A percentile compares a stretch with the other conserved stretches of the same genome.
These are phyloP conservation scores for Lordiphosa clarofinis DNA, from an alignment of 1,140 invertebrate species.

Conservation along the genomic window DNA sequence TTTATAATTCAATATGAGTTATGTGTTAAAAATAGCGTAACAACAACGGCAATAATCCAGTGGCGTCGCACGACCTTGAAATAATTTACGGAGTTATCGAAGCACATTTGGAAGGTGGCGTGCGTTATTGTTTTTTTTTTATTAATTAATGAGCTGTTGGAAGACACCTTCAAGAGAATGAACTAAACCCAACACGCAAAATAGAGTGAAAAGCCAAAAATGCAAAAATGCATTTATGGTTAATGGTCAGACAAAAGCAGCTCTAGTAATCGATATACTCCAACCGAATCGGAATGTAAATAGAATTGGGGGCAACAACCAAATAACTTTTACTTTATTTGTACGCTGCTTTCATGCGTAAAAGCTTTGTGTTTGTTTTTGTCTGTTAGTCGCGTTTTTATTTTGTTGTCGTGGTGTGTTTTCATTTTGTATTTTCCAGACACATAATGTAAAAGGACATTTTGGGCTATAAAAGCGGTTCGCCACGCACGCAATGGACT, in stretches of 20 bases:
- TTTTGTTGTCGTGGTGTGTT: constrained; percentile 20
- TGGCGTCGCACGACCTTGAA: constrained; percentile 30
- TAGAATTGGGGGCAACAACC: too few relatives aligned
- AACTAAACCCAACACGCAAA: too few relatives aligned
- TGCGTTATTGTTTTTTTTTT: too few relatives aligned
- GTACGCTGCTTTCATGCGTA: not conserved
- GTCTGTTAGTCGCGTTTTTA: constrained; percentile 3
- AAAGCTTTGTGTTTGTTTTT: constrained; percentile 6
- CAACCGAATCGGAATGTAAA: too few relatives aligned
- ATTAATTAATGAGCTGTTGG: too few relatives aligned
- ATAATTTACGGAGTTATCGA: constrained; percentile 8
- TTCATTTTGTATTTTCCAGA: constrained; percentile 24
- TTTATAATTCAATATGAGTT: constrained; percentile 49
- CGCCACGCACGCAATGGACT: constrained; percentile 63
- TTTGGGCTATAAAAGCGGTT: constrained; percentile 69
- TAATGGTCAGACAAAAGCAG: too few relatives aligned
- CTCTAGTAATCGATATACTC: too few relatives aligned
- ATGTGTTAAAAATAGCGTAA: constrained; percentile 40
- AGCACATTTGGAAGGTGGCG: not conserved
- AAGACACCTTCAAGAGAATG: too few relatives aligned
- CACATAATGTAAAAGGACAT: constrained; percentile 64
- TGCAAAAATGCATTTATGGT: too few relatives aligned
- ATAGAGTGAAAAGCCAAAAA: too few relatives aligned
- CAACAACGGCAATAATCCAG: not conserved
- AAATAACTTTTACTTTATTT: not conserved